These are phyloP conservation scores for Grammomys dolichurus DNA, from an alignment of 2,113 vertebrate genomes.

Conservation along the genomic window DNA sequence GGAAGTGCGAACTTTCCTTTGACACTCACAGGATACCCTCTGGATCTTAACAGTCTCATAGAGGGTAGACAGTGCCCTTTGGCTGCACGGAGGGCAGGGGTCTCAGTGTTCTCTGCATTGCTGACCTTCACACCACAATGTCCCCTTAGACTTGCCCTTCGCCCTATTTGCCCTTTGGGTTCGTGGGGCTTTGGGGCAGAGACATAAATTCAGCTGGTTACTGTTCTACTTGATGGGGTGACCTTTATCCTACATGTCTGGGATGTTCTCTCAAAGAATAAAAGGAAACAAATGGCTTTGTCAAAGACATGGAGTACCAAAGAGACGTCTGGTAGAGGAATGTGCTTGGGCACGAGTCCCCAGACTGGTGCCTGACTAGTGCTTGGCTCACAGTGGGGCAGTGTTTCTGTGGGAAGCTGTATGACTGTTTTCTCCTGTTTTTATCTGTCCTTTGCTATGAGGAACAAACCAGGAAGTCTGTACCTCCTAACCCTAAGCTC, in stretches of 20 bases:
- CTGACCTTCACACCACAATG: conserved; percentile 70
- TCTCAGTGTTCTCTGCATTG: neutral
- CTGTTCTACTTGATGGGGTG: conserved; percentile 47
- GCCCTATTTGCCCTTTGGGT: conserved; percentile 66
- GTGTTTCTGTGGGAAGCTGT: neutral
- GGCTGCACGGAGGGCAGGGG: conserved; percentile 27
- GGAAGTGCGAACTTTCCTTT: conserved; percentile 79
- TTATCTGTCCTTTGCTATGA: neutral
- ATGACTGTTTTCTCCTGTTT: neutral
- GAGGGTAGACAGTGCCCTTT: conserved; percentile 42
- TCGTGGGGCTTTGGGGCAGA: conserved; percentile 24
- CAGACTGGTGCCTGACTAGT: neutral
- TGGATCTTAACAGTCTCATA: conserved; percentile 61
- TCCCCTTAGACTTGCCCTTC: conserved; percentile 59
- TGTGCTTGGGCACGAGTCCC: neutral
- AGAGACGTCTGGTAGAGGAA: neutral
- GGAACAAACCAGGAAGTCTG: neutral
- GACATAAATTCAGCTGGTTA: conserved; percentile 71
- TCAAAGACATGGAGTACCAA: neutral
- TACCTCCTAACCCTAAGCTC: neutral
- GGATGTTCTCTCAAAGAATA: conserved; percentile 67
- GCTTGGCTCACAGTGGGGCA: neutral
- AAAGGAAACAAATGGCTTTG: conserved; percentile 52
- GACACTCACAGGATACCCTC: conserved; percentile 60
- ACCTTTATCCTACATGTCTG: conserved; percentile 70